A percentile compares a stretch with the other conserved stretches of the same genome.
These are phyloP conservation scores for Percopsis transmontana DNA, from an alignment of 2,113 vertebrate genomes.

Conservation along the genomic window DNA sequence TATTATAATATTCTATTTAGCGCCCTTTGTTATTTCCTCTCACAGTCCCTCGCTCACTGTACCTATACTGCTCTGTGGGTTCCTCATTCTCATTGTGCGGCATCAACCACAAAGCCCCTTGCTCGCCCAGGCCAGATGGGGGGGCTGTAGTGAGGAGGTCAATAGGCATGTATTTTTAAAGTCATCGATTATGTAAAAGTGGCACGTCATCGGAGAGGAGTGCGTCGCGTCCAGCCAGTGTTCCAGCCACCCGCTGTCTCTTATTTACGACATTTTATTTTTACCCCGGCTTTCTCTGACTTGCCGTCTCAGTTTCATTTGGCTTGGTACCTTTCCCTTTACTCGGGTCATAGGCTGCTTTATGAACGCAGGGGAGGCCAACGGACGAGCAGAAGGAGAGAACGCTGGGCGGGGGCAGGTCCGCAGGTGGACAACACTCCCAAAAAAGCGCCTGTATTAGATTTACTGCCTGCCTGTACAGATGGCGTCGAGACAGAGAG, in stretches of 20 bases:
- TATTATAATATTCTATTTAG: slow-evolving; percentile 48
- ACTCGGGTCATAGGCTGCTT: background rate
- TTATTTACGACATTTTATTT: slow-evolving; percentile 53
- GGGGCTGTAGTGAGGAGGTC: slow-evolving; percentile 37
- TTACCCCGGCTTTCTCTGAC: slow-evolving; percentile 29
- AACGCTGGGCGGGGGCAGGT: background rate
- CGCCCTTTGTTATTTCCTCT: background rate
- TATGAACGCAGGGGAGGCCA: background rate
- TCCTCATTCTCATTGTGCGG: slow-evolving; percentile 7
- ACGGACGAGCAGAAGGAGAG: background rate
- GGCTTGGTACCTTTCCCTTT: slow-evolving; percentile 11
- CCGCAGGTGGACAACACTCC: slow-evolving; percentile 55
- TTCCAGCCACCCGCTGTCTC: background rate
- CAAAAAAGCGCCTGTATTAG: slow-evolving; percentile 61
- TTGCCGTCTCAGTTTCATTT: slow-evolving; percentile 20
- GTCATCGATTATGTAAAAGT: slow-evolving; percentile 41
- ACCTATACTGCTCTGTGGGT: slow-evolving; percentile 1
- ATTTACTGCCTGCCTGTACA: slow-evolving; percentile 68
- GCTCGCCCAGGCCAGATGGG: background rate
- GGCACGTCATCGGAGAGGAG: slow-evolving; percentile 45
- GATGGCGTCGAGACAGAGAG: slow-evolving; percentile 20
- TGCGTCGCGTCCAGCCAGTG: slow-evolving; percentile 19
- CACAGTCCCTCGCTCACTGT: slow-evolving; percentile 2
- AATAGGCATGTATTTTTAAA: slow-evolving; percentile 50
- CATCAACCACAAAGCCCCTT: background rate